Evolutionary conservation across 1,140 invertebrate genomes (phyloP).

Genomic region (Callitettix versicolor): DNA sequence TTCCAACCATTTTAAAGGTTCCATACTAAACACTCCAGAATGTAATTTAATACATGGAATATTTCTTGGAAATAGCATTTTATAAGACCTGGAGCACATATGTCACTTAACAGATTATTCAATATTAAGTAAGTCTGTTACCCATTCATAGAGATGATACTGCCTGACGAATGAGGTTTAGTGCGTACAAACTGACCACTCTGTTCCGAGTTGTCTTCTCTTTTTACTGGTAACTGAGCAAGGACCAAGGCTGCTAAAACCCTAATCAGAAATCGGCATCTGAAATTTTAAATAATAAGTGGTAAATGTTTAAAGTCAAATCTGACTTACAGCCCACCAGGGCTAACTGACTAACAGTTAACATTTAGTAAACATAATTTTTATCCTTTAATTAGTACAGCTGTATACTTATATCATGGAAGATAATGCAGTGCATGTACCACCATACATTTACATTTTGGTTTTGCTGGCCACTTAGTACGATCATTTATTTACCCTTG

Average conservation of each 20-base stretch:
- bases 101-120: too few species aligned
- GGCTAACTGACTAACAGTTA: not conserved
- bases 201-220: conserved; percentile 20
- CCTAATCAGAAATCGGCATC: conserved; percentile 37
- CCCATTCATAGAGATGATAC: conserved; percentile 26
- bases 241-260: conserved; percentile 35
- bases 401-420: not conserved
- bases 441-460: too few species aligned
- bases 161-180: conserved; percentile 31
- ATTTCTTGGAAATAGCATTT: too few species aligned
- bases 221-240: conserved; percentile 37
- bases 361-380: not conserved
- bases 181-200: conserved; percentile 26
- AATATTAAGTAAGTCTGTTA: too few species aligned
- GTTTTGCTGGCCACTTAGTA: too few species aligned
- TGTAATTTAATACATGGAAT: too few species aligned
- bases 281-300: conserved; percentile 24
- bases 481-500: too few species aligned
- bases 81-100: too few species aligned
- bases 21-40: too few species aligned
- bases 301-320: not conserved
- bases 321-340: not conserved
- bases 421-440: too few species aligned
- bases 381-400: not conserved
- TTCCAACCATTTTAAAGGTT: too few species aligned